Evolutionary conservation across 2,113 vertebrate species (phyloP).

Genomic region (Amia ocellicauda): DNA sequence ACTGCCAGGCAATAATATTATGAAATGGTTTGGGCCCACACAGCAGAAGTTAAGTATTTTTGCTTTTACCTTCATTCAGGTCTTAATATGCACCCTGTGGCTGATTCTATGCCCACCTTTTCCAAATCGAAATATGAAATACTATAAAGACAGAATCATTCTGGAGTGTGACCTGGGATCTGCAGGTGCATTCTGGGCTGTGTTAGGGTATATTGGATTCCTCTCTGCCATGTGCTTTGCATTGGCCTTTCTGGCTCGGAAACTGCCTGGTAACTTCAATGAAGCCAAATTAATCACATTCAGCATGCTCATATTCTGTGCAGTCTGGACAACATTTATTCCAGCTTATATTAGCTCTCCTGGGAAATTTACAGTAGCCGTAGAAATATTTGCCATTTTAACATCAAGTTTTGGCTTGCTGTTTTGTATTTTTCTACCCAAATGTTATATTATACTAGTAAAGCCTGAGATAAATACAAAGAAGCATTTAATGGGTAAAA

Average conservation of each 20-base stretch:
- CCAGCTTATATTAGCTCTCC: too few relatives aligned
- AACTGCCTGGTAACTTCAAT: background rate
- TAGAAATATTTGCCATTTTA: too few relatives aligned
- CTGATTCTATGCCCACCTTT: background rate
- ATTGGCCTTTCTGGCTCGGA: background rate
- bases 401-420: background rate
- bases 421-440: constrained; percentile 1
- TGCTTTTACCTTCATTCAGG: background rate
- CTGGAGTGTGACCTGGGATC: background rate
- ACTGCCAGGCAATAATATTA: background rate
- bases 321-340: too few relatives aligned
- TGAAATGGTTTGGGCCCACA: constrained; percentile 8
- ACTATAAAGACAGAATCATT: background rate
- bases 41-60: constrained; percentile 3
- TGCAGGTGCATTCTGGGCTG: background rate
- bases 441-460: constrained; percentile 16
- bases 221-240: background rate
- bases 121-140: background rate
- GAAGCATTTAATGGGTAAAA: constrained; percentile 14
- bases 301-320: constrained; percentile 16
- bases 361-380: too few relatives aligned
- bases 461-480: constrained; percentile 17
- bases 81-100: background rate
- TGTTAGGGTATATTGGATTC: background rate
- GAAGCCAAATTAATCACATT: constrained; percentile 9